A percentile compares a stretch with the other conserved stretches of the same genome.
Evolutionary conservation across 2,797 vertebrate genomes (phyloP).

Genomic region (Cyclura pinguis): DNA sequence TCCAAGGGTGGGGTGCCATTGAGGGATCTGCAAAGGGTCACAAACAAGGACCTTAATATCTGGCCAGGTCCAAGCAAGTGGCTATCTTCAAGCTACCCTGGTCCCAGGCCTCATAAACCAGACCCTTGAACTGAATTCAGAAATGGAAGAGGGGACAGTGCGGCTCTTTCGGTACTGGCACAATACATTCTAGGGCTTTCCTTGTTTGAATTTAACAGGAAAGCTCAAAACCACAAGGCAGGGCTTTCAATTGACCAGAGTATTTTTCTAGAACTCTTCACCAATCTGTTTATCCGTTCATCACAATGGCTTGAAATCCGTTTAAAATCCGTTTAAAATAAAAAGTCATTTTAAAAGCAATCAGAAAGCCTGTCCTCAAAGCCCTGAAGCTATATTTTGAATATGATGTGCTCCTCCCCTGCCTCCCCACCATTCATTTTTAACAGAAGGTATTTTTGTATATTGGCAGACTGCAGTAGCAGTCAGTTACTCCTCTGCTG

Average conservation of each 20-base stretch:
- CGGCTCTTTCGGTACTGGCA: background rate
- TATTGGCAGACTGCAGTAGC: conserved; percentile 49
- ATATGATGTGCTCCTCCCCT: too few species aligned
- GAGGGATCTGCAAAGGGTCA: background rate
- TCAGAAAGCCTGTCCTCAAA: conserved; percentile 33
- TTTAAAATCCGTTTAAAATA: background rate
- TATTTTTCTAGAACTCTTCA: background rate
- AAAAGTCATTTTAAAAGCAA: background rate
- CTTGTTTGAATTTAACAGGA: background rate
- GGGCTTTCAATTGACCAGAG: too few species aligned
- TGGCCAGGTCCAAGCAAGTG: background rate
- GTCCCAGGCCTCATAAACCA: background rate
- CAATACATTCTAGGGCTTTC: background rate
- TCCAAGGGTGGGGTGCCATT: too few species aligned
- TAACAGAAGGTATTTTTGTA: conserved; percentile 83
- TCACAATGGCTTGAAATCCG: background rate
- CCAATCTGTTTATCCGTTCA: background rate
- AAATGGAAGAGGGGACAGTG: background rate
- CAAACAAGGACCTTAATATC: too few species aligned
- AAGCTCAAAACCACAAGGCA: too few species aligned
- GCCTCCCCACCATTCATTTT: conserved; percentile 60
- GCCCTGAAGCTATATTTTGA: conserved; percentile 52
- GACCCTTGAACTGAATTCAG: background rate
- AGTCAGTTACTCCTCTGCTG: too few species aligned
- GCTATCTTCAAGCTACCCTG: background rate